Percentiles rank a stretch among this genome's conserved stretches.
These are phyloP conservation scores for Netelia fuscicornis DNA, from an alignment of 2,888 invertebrate genomes.

Conservation along the genomic window DNA sequence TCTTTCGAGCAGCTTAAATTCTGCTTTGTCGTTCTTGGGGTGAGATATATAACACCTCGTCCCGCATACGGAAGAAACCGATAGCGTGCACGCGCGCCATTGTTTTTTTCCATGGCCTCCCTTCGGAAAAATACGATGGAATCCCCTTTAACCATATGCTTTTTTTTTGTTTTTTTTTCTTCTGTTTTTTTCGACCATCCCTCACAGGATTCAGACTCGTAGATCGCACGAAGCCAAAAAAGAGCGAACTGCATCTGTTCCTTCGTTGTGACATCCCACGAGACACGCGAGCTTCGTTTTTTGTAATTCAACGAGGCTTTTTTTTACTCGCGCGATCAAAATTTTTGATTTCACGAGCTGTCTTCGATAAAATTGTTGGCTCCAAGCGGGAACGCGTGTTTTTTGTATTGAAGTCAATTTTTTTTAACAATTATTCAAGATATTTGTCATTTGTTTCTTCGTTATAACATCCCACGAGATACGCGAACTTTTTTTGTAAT, in stretches of 20 bases:
- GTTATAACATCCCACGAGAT: background rate
- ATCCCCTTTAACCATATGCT: slow-evolving; percentile 27
- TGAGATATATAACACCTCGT: slow-evolving; percentile 14
- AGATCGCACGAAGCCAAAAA: slow-evolving; percentile 8
- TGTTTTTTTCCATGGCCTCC: slow-evolving; percentile 4
- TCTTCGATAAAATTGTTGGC: background rate
- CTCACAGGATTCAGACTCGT: slow-evolving; percentile 10
- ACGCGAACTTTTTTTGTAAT: background rate
- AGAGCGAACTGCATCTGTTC: slow-evolving; percentile 45
- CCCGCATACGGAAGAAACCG: slow-evolving; percentile 19
- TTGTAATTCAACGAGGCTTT: slow-evolving; percentile 3
- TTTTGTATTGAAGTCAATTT: too few relatives aligned
- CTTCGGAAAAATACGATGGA: slow-evolving; percentile 33
- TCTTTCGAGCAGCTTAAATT: slow-evolving; percentile 40
- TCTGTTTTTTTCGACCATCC: slow-evolving; percentile 1
- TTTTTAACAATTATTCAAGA: too few relatives aligned
- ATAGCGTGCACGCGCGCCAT: slow-evolving; percentile 15
- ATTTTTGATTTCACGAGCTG: background rate
- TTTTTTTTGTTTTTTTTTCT: slow-evolving; percentile 30
- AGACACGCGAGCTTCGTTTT: background rate
- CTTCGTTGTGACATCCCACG: slow-evolving; percentile 1
- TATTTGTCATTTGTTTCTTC: slow-evolving; percentile 31
- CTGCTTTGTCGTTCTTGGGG: slow-evolving; percentile 20
- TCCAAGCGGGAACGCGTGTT: too few relatives aligned
- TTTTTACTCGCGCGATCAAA: background rate